A percentile compares a stretch with the other conserved stretches of the same genome.
phyloP scores from a whole-genome alignment of 2,888 invertebrate species.

The Agrenia bidenticulata region DNA sequence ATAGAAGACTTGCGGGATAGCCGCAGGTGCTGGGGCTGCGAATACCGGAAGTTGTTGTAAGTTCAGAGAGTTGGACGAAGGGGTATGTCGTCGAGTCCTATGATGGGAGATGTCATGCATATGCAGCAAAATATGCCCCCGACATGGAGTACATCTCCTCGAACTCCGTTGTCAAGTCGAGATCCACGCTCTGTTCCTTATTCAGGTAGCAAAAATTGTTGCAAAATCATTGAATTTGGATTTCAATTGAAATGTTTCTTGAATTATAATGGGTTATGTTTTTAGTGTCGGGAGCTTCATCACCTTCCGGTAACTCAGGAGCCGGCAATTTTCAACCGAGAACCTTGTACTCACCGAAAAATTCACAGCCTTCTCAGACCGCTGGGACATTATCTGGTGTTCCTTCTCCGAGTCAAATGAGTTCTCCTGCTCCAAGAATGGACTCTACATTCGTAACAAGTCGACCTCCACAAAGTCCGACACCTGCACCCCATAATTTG shows the following conservation, averaged over 20 bases:
- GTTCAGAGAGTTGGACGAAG: background rate
- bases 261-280: background rate
- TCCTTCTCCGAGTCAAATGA: no score
- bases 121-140: background rate
- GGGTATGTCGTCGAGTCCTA: background rate
- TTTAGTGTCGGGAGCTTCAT: background rate
- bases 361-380: background rate
- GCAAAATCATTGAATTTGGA: no score
- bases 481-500: background rate
- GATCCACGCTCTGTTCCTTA: conserved; percentile 17
- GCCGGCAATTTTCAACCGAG: background rate
- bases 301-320: background rate
- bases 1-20: no score
- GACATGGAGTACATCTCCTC: conserved; percentile 13
- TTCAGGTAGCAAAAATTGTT: no score
- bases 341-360: background rate
- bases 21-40: no score
- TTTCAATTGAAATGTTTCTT: background rate
- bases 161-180: conserved; percentile 25
- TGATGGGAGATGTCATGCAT: no score
- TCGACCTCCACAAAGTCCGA: background rate
- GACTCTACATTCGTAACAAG: background rate
- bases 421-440: no score
- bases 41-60: no score
- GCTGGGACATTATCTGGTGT: no score